Evolutionary conservation across 2,797 vertebrate species (phyloP), one percentile per base, ranked within the genome.

Genomic region (Falco biarmicus): DNA sequence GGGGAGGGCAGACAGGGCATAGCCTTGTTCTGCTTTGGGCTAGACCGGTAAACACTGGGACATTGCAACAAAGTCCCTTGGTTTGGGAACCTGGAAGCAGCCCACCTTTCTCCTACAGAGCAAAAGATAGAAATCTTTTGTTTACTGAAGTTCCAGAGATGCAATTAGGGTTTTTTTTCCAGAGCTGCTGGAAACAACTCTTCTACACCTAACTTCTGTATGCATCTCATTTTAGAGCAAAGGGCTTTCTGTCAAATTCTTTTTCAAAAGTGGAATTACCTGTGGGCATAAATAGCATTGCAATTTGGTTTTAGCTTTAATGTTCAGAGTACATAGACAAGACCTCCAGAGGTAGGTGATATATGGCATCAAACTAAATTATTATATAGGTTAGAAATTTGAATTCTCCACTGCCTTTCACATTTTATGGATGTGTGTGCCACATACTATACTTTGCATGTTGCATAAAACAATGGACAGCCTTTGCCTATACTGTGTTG

Each of bases 251-350:
- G 41, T 22, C 1, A 2, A 45, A 31, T 53, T 59, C 31, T 34
- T 48, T 12, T 53, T 10, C 41, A 51, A 45, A 66, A n/a, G 25
- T 37, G 32, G 34, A 43, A 20, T 73, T 54, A 53, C 57, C 41
- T 20, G 14, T 4, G 8, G 20, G 17, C 47, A 56, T 4, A 13
- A 59, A 28, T 2, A 59, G 32, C 1, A 0, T 5, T n/a, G 37
- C 18, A 61, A 2, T 54, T 29, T 85, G 63, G 17, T 10, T 34
- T 84, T 60, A 64, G 29, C 41, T 88, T 79, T 48, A 53, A 34
- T 2, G 19, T 15, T 69, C 66, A 73, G 54, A 64, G 47, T 26
- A 45, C 18, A 37, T 0, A 45, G 75, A 26, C 47, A 63, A 31
- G 37, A 43, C 14, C 32, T 51, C 45, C 15, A 9, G 32, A 76